Evolutionary conservation across 64 coral and sea anemone genomes (phyloP).

Genomic region (Pocillopora damicornis): DNA sequence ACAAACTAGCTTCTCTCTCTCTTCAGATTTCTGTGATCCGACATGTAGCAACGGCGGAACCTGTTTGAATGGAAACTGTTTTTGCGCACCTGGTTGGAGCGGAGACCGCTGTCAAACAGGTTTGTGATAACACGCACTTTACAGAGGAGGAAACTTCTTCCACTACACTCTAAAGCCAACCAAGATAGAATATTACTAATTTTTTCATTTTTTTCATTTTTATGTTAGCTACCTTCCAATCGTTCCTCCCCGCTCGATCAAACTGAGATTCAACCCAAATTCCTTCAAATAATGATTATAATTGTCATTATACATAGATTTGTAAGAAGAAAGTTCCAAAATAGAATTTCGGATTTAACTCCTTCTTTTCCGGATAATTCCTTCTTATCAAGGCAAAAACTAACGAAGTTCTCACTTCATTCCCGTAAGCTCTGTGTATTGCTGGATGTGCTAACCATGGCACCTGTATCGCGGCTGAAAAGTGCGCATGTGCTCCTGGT

Average conservation of each 20-base stretch:
- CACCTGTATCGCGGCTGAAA: constrained; percentile 10
- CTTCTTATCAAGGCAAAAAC: no score
- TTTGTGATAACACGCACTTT: constrained; percentile 4
- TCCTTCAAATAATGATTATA: no score
- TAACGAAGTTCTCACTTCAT: background rate
- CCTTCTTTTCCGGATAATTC: no score
- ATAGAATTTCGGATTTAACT: background rate
- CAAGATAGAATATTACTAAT: no score
- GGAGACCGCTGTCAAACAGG: constrained; percentile 54
- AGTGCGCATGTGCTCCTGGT: constrained; percentile 30
- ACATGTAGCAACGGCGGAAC: constrained; percentile 57
- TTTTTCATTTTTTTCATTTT: no score
- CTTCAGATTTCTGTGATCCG: constrained; percentile 49
- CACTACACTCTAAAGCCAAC: background rate
- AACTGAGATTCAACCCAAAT: no score
- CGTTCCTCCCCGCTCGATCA: no score
- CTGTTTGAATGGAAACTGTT: constrained; percentile 56
- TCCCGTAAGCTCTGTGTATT: constrained; percentile 15
- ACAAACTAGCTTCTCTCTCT: background rate
- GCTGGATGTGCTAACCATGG: constrained; percentile 42
- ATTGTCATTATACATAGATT: no score
- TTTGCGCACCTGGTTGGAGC: constrained; percentile 33
- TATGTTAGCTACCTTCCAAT: no score
- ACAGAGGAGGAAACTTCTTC: no score
- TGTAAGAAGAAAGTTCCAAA: background rate